phyloP scores from a whole-genome alignment of 2,113 vertebrate genomes.

The Pandion haliaetus region DNA sequence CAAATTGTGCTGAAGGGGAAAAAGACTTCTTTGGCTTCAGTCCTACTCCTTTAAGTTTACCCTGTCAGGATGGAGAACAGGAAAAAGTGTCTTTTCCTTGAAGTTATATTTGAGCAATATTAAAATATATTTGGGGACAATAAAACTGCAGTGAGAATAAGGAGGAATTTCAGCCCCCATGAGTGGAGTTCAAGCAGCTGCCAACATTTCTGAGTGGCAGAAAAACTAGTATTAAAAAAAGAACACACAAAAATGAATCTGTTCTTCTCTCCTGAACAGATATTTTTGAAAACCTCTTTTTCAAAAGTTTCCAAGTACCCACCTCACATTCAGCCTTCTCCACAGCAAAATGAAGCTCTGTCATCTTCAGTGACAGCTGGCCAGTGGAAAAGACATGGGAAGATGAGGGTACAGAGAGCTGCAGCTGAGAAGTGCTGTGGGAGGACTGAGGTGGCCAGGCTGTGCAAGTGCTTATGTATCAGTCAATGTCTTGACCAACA shows the following conservation, averaged over 20 bases:
- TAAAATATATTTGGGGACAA: not conserved
- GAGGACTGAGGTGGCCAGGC: not conserved
- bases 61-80: not conserved
- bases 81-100: not conserved
- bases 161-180: not conserved
- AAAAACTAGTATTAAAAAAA: not conserved
- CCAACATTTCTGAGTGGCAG: not conserved
- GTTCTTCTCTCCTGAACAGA: not conserved
- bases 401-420: not conserved
- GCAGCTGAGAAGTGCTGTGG: not conserved
- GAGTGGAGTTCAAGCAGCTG: not conserved
- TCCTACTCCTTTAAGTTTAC: not conserved
- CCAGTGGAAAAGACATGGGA: not conserved
- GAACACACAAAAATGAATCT: not conserved
- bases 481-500: not conserved
- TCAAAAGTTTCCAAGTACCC: not conserved
- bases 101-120: not conserved
- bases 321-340: not conserved
- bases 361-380: not conserved
- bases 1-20: not conserved
- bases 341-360: not conserved
- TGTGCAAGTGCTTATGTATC: not conserved
- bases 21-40: not conserved
- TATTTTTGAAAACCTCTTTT: not conserved
- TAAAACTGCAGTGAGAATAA: not conserved